Evolutionary conservation across 2,113 vertebrate genomes (phyloP).

Genomic region (Galbula dea): DNA sequence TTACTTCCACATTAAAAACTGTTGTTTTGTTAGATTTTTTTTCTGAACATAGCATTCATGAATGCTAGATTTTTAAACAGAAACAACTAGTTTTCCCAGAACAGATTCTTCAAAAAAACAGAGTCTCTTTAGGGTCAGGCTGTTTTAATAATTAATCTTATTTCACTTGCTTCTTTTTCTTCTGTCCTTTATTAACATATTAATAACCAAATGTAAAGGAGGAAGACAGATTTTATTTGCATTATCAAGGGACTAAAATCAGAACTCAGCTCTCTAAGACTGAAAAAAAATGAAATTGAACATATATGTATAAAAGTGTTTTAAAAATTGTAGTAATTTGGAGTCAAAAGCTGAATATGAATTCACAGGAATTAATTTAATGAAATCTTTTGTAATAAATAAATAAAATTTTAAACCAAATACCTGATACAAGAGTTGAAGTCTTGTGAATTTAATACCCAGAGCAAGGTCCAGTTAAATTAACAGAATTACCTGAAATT

Average conservation of each 20-base stretch:
- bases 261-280: background rate
- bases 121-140: background rate
- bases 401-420: background rate
- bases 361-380: background rate
- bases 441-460: background rate
- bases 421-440: background rate
- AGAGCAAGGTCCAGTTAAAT: background rate
- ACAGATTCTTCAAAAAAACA: background rate
- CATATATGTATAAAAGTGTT: background rate
- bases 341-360: background rate
- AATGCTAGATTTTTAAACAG: background rate
- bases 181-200: background rate
- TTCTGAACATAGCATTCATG: background rate
- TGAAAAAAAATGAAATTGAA: background rate
- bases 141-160: background rate
- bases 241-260: background rate
- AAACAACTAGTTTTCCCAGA: background rate
- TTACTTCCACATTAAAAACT: background rate
- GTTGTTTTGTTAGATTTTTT: accelerated
- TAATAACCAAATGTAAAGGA: background rate
- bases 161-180: background rate
- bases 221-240: background rate
- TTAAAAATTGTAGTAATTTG: background rate
- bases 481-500: background rate
- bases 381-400: background rate